Base-by-base conservation (phyloP, 2,888 invertebrate species). In the Girardia tigrina region DNA sequence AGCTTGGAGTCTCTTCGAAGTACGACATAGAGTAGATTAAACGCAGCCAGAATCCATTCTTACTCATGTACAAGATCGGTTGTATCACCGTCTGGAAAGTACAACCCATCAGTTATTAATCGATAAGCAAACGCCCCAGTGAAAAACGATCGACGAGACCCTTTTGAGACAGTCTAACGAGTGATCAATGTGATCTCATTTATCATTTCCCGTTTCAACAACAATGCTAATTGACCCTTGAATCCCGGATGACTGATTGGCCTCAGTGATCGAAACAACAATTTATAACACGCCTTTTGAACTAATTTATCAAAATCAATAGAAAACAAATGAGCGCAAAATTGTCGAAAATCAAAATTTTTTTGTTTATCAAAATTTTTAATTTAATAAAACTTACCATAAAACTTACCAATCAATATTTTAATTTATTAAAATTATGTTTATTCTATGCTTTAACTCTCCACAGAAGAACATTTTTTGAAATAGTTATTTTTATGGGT, bases 131-230 rank as follows among this genome's bases (percentile, higher is more conserved):
- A 56, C n/a, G 20, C 23, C 2, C 56, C 56, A n/a, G 23, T n/a
- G 23, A 56, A 56, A 56, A 6, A 56, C 20, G n/a, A n/a, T 56
- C n/a, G n/a, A 4, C 4, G n/a, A 4, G n/a, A 12, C n/a, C n/a
- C n/a, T n/a, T n/a, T n/a, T n/a, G n/a, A n/a, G n/a, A n/a, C n/a
- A n/a, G n/a, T n/a, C n/a, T n/a, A n/a, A n/a, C n/a, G n/a, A n/a
- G n/a, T n/a, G n/a, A n/a, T n/a, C n/a, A n/a, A n/a, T n/a, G n/a
- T n/a, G 23, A 56, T 56, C 23, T 23, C 56, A n/a, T 56, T 16
- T n/a, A 56, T 56, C n/a, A 56, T 56, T 56, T 56, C 56, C 2
- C 23, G n/a, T n/a, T 56, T 56, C 56, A 56, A 56, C 56, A 56
- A 2, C 56, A 56, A 56, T 20, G 23, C 23, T 23, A 56, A 23